phyloP scores from a whole-genome alignment of 2,113 vertebrate genomes.

The Lates calcarifer region DNA sequence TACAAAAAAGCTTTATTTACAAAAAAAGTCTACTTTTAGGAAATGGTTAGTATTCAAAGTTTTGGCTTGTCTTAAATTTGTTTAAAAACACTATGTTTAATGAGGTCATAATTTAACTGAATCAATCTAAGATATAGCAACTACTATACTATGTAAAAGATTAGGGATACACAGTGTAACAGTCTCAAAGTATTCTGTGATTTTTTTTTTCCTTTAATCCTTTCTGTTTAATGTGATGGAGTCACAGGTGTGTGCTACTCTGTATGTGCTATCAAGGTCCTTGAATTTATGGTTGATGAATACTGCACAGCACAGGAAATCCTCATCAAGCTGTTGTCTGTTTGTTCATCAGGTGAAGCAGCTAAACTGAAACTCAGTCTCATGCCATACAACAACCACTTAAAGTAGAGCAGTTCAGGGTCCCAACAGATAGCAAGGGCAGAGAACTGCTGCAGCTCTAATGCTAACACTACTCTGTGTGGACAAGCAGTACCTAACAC shows the following conservation, averaged over 20 bases:
- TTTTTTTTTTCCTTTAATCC: neutral
- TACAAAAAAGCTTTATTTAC: conserved; percentile 27
- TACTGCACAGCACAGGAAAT: too few species aligned
- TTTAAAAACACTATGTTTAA: too few species aligned
- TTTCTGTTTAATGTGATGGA: neutral
- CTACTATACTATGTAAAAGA: neutral
- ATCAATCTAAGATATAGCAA: neutral
- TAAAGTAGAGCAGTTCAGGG: neutral
- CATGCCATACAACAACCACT: neutral
- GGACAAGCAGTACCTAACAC: neutral
- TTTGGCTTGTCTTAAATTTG: neutral
- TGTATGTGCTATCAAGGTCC: neutral
- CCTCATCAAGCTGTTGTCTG: neutral
- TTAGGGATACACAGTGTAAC: neutral
- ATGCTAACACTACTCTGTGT: neutral
- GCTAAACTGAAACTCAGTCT: neutral
- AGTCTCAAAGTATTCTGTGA: neutral
- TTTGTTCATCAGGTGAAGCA: neutral
- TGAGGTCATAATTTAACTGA: too few species aligned
- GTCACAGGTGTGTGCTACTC: neutral
- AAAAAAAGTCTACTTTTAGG: conserved; percentile 1
- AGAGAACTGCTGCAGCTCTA: neutral
- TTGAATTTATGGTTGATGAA: neutral
- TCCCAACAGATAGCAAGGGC: neutral
- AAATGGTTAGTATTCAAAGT: conserved; percentile 1